phyloP scores from a whole-genome alignment of 2,888 invertebrate species.

The Ormyrus nitidulus region DNA sequence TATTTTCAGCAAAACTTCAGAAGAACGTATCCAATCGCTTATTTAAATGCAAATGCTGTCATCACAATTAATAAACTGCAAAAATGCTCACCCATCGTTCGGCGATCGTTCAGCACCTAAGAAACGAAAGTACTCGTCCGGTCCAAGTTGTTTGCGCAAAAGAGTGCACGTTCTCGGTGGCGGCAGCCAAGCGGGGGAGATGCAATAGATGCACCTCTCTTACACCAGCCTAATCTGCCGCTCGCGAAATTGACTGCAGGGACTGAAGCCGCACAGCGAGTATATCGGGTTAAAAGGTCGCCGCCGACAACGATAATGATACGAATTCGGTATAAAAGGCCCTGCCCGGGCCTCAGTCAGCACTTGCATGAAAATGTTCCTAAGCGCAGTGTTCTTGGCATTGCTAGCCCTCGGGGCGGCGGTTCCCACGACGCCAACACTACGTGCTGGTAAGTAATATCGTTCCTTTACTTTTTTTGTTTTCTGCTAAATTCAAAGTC shows the following conservation, averaged over 20 bases:
- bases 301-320: conserved; percentile 66
- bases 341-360: conserved; percentile 49
- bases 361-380: conserved; percentile 70
- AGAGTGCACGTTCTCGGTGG: too few species aligned
- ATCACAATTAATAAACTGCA: too few species aligned
- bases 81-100: too few species aligned
- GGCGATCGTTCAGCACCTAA: too few species aligned
- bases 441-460: conserved; percentile 69
- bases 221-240: conserved; percentile 21
- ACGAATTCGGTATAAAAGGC: conserved; percentile 71
- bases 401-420: conserved; percentile 70
- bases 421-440: conserved; percentile 60
- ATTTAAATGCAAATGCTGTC: too few species aligned
- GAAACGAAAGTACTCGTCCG: too few species aligned
- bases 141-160: too few species aligned
- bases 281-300: conserved; percentile 61
- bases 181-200: not conserved
- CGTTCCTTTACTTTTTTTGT: too few species aligned
- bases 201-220: conserved; percentile 18
- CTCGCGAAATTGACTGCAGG: conserved; percentile 15
- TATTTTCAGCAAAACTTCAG: too few species aligned
- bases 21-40: too few species aligned
- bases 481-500: too few species aligned
- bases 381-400: conserved; percentile 69
- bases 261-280: conserved; percentile 11